Evolutionary conservation across 2,888 invertebrate genomes (phyloP).

Genomic region (Plagodis pulveraria): DNA sequence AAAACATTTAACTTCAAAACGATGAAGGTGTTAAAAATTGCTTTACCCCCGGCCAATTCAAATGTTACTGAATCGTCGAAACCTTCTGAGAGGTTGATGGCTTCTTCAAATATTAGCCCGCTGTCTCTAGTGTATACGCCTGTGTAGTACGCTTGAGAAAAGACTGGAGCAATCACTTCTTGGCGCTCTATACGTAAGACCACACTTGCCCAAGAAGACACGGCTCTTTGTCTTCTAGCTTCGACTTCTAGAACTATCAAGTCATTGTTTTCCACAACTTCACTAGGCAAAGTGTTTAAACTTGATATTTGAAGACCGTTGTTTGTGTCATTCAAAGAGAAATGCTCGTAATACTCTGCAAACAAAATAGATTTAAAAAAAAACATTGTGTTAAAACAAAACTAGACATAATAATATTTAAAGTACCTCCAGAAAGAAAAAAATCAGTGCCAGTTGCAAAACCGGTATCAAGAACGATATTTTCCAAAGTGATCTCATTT

Average conservation of each 20-base stretch:
- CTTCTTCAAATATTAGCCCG: conserved; percentile 46
- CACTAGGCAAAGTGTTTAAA: conserved; percentile 39
- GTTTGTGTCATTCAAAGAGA: conserved; percentile 38
- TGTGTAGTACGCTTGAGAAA: conserved; percentile 53
- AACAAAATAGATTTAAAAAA: conserved; percentile 7
- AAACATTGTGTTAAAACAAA: neutral
- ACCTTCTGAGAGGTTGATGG: conserved; percentile 49
- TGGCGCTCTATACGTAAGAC: conserved; percentile 52
- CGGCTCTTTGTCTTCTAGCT: conserved; percentile 57
- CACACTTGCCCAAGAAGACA: conserved; percentile 51
- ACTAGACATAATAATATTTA: neutral
- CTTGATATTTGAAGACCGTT: conserved; percentile 47
- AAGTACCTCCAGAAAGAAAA: conserved; percentile 55
- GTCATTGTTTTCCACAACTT: conserved; percentile 43
- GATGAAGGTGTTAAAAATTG: no score
- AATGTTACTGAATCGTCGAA: conserved; percentile 55
- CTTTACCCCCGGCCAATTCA: conserved; percentile 53
- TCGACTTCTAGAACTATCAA: conserved; percentile 62
- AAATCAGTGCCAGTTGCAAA: conserved; percentile 52
- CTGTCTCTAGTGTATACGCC: conserved; percentile 48
- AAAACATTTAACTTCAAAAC: no score
- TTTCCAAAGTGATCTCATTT: conserved; percentile 44
- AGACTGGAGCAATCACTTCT: conserved; percentile 46
- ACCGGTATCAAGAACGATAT: conserved; percentile 55
- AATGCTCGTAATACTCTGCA: conserved; percentile 51